These are phyloP conservation scores for Morpho deidamia DNA, from an alignment of 2,888 invertebrate genomes.

Conservation along the genomic window DNA sequence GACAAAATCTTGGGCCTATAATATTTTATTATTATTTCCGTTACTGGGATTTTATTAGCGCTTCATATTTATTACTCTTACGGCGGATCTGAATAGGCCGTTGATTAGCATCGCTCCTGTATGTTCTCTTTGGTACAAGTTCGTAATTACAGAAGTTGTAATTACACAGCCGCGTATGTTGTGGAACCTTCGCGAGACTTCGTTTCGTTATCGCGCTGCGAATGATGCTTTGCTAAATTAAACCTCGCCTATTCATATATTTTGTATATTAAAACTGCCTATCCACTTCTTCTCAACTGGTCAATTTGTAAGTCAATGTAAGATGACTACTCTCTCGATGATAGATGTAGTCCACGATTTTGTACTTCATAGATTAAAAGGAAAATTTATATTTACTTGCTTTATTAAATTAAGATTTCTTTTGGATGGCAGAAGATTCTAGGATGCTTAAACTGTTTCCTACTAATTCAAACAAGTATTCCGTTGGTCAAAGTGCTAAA, in stretches of 20 bases:
- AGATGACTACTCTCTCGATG: neutral
- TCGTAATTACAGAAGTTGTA: conserved; percentile 72
- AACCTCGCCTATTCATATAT: conserved; percentile 57
- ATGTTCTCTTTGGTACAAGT: conserved; percentile 53
- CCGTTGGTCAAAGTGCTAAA: no score
- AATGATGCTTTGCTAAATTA: conserved; percentile 72
- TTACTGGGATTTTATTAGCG: conserved; percentile 69
- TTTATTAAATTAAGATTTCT: no score
- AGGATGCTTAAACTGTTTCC: no score
- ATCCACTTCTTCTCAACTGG: conserved; percentile 9
- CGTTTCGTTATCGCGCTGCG: conserved; percentile 52
- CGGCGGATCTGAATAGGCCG: conserved; percentile 67
- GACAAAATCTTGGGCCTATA: conserved; percentile 71
- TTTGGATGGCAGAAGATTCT: no score
- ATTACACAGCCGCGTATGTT: conserved; percentile 67
- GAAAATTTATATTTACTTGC: no score
- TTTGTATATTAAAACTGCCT: conserved; percentile 56
- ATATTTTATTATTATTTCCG: conserved; percentile 77
- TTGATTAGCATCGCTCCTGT: conserved; percentile 66
- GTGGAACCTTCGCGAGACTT: conserved; percentile 54
- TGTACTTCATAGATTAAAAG: no score
- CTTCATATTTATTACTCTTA: conserved; percentile 70
- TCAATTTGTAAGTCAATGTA: conserved; percentile 7
- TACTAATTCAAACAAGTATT: no score
- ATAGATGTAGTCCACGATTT: no score